These are phyloP conservation scores for Stenotaenia linearis DNA, from an alignment of 2,888 invertebrate species.

Conservation along the genomic window DNA sequence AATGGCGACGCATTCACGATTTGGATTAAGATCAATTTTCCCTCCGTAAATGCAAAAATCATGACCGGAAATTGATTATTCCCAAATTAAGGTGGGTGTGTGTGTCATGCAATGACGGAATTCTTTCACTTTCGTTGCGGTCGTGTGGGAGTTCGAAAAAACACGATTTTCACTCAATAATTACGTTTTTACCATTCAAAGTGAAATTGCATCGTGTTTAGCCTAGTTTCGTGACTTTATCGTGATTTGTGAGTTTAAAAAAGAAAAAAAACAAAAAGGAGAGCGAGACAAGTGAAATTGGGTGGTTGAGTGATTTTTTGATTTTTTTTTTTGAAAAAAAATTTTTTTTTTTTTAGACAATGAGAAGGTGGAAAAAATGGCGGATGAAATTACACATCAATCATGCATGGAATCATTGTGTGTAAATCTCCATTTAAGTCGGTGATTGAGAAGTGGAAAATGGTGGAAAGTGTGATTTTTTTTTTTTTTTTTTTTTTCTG, in stretches of 20 bases:
- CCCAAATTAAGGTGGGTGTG: neutral
- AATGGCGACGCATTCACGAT: neutral
- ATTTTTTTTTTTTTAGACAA: neutral
- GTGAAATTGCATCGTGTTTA: constrained; percentile 23
- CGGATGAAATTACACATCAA: neutral
- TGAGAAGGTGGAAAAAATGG: neutral
- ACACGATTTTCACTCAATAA: constrained; percentile 11
- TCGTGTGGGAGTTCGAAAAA: neutral
- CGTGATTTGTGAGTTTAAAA: neutral
- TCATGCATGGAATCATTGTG: constrained; percentile 23
- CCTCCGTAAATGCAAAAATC: neutral
- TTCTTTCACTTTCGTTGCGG: neutral
- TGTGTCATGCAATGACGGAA: neutral
- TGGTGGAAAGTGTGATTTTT: neutral
- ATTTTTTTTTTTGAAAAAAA: neutral
- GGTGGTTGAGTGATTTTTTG: neutral
- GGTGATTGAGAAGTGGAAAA: neutral
- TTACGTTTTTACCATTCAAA: neutral
- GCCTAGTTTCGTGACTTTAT: neutral
- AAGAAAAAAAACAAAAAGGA: neutral
- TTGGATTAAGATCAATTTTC: neutral
- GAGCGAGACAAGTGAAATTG: neutral
- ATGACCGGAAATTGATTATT: neutral
- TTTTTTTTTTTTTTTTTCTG: neutral
- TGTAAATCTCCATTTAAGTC: constrained; percentile 9